Evolutionary conservation across 2,797 vertebrate genomes (phyloP).

Genomic region (Anas acuta): DNA sequence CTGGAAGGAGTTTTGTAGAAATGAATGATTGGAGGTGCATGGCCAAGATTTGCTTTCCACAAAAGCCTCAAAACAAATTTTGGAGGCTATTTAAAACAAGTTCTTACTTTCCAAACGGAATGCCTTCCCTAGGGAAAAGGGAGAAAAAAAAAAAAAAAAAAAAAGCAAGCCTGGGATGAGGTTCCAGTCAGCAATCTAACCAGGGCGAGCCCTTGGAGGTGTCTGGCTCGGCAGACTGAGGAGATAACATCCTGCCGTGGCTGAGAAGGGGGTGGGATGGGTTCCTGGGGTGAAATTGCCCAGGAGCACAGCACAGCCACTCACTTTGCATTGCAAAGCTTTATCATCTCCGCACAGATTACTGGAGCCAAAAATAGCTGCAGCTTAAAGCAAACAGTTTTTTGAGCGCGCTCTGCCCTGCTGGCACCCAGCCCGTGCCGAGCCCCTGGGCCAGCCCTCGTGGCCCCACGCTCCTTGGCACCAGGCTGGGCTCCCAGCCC

Average conservation of each 20-base stretch:
- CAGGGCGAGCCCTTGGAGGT: not conserved
- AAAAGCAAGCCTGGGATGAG: not conserved
- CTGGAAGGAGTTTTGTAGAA: not conserved
- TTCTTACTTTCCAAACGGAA: not conserved
- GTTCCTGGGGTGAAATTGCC: slow-evolving; percentile 71
- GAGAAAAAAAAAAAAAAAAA: no score
- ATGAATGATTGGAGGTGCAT: not conserved
- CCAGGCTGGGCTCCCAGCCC: not conserved
- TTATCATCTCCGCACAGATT: slow-evolving; percentile 78
- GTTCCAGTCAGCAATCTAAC: not conserved
- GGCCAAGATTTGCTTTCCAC: not conserved
- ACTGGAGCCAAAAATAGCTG: slow-evolving; percentile 75
- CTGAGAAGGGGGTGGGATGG: not conserved
- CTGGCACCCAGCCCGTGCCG: not conserved
- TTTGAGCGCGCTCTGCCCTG: slow-evolving; percentile 23
- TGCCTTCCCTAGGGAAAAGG: not conserved
- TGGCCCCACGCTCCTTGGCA: not conserved
- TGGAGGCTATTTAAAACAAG: not conserved
- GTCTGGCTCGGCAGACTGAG: not conserved
- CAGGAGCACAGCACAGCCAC: slow-evolving; percentile 67
- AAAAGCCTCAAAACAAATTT: not conserved
- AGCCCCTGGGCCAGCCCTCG: not conserved
- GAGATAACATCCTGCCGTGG: slow-evolving; percentile 47
- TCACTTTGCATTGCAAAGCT: slow-evolving; percentile 72
- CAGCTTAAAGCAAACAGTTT: slow-evolving; percentile 75